phyloP scores from a whole-genome alignment of 1,140 invertebrate species.

The Zophobas atratus region DNA sequence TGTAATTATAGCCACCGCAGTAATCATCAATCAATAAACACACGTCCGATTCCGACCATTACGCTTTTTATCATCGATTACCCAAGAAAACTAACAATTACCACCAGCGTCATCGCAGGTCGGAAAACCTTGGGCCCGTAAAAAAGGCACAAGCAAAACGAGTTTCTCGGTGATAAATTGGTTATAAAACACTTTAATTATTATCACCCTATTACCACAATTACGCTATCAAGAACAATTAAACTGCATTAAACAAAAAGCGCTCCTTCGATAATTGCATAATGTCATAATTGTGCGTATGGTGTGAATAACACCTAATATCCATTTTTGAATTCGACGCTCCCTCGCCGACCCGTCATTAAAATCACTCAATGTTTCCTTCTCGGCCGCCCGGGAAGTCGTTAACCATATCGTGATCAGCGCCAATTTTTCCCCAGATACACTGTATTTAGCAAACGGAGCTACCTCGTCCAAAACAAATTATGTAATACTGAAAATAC shows the following conservation, averaged over 20 bases:
- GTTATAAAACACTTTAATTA: conserved; percentile 8
- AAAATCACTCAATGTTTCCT: not conserved
- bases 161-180: conserved; percentile 13
- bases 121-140: conserved; percentile 7
- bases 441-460: conserved; percentile 17
- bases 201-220: conserved; percentile 1
- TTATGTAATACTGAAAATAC: conserved; percentile 33
- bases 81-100: not conserved
- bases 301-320: not conserved
- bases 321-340: not conserved
- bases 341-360: not conserved
- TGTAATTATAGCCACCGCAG: too few species aligned
- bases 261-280: not conserved
- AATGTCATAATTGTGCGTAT: not conserved
- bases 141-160: conserved; percentile 11
- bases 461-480: conserved; percentile 7
- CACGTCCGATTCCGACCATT: too few species aligned
- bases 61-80: not conserved
- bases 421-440: conserved; percentile 15
- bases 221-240: conserved; percentile 19
- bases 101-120: not conserved
- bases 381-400: not conserved
- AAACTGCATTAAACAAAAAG: conserved; percentile 21
- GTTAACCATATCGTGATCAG: not conserved
- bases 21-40: too few species aligned